A percentile compares a stretch with the other conserved stretches of the same genome.
Evolutionary conservation across 1,140 invertebrate species (phyloP).

Genomic region (Drosophila truncata): DNA sequence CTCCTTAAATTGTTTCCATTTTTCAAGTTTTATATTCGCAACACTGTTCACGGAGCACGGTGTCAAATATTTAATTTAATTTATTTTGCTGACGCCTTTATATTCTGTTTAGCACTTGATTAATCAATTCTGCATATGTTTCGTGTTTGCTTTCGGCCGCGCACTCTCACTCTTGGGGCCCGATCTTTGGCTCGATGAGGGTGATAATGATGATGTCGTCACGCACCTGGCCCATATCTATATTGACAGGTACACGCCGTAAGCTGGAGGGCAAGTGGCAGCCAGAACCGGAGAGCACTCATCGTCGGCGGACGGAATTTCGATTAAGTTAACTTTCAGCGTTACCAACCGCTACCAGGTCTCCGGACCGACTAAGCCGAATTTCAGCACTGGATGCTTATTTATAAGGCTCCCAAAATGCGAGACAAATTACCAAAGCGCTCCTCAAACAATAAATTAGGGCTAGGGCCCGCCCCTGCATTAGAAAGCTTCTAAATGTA

Average conservation of each 20-base stretch:
- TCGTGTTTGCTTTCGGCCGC: constrained; percentile 50
- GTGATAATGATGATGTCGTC: constrained; percentile 50
- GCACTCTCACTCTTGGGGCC: constrained; percentile 33
- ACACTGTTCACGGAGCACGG: constrained; percentile 3
- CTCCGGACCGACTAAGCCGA: constrained; percentile 59
- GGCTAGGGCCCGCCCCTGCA: not conserved
- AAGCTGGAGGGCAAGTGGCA: constrained; percentile 55
- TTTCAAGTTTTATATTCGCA: constrained; percentile 1
- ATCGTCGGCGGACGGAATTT: constrained; percentile 49
- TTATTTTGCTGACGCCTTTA: constrained; percentile 30
- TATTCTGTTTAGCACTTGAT: constrained; percentile 67
- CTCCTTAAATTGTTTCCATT: not conserved
- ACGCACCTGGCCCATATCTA: constrained; percentile 78
- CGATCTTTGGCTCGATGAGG: constrained; percentile 34
- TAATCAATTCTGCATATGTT: constrained; percentile 59
- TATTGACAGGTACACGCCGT: constrained; percentile 65
- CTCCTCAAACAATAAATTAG: constrained; percentile 23
- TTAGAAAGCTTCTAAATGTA: constrained; percentile 30
- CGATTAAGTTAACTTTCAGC: constrained; percentile 53
- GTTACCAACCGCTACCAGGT: constrained; percentile 19
- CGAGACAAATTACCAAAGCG: constrained; percentile 3
- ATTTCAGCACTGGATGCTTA: constrained; percentile 36
- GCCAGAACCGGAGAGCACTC: constrained; percentile 53
- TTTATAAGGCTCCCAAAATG: constrained; percentile 53
- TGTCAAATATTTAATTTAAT: constrained; percentile 43